phyloP scores from a whole-genome alignment of 2,888 invertebrate species.

The Phrixothrix hirtus region DNA sequence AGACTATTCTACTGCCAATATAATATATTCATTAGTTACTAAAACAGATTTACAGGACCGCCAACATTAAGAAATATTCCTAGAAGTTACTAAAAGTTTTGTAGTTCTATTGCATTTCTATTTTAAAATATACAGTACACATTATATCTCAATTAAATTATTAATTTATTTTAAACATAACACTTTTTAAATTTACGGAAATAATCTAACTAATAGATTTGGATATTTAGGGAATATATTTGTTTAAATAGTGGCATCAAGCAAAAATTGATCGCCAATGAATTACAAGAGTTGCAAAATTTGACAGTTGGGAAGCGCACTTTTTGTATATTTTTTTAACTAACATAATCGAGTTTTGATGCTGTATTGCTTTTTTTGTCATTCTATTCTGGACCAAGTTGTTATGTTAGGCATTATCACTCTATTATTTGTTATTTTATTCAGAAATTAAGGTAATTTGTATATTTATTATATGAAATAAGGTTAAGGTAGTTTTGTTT shows the following conservation, averaged over 20 bases:
- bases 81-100: background rate
- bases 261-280: conserved; percentile 39
- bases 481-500: conserved; percentile 45
- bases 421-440: conserved; percentile 7
- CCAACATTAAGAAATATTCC: background rate
- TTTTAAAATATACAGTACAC: no score
- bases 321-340: conserved; percentile 52
- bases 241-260: conserved; percentile 32
- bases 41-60: background rate
- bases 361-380: conserved; percentile 43
- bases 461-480: conserved; percentile 22
- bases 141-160: no score
- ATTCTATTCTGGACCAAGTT: conserved; percentile 42
- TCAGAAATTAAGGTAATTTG: conserved; percentile 21
- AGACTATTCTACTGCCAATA: conserved; percentile 17
- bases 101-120: no score
- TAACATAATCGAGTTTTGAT: conserved; percentile 42
- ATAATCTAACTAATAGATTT: background rate
- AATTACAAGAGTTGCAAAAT: conserved; percentile 22
- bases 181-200: background rate
- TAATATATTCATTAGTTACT: conserved; percentile 7
- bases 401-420: conserved; percentile 21
- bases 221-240: background rate
- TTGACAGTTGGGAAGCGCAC: conserved; percentile 49
- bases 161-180: no score